Evolutionary conservation across 1,140 invertebrate genomes (phyloP).

Genomic region (Delia radicum): DNA sequence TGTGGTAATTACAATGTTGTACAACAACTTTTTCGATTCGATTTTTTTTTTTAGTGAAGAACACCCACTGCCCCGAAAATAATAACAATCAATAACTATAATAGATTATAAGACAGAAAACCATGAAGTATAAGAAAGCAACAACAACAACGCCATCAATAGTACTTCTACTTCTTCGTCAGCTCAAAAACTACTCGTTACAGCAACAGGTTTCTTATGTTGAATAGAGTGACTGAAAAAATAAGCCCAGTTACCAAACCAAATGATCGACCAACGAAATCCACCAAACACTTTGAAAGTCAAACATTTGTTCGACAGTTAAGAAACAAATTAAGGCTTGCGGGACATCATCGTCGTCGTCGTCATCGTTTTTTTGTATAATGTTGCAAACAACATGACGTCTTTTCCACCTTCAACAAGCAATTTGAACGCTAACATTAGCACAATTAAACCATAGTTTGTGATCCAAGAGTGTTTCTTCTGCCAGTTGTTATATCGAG

Average conservation of each 20-base stretch:
- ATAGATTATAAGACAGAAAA: background rate
- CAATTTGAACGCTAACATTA: constrained; percentile 18
- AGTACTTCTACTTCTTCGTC: background rate
- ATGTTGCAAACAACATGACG: constrained; percentile 19
- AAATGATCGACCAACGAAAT: background rate
- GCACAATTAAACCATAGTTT: constrained; percentile 6
- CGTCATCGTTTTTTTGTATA: background rate
- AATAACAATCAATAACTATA: constrained; percentile 20
- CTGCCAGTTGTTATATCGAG: background rate
- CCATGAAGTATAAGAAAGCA: background rate
- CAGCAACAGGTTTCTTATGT: constrained; percentile 1
- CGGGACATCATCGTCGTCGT: constrained; percentile 7
- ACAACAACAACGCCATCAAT: no score
- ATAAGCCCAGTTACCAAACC: background rate
- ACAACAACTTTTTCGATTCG: background rate
- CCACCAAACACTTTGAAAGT: constrained; percentile 13
- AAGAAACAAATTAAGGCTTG: constrained; percentile 23
- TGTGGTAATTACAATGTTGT: constrained; percentile 22
- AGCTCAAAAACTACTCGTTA: constrained; percentile 12
- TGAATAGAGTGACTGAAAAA: background rate
- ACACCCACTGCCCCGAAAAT: constrained; percentile 16
- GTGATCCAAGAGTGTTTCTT: background rate
- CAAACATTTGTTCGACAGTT: constrained; percentile 20
- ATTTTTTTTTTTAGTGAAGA: background rate
- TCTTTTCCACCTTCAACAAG: constrained; percentile 12